Evolutionary conservation across 2,888 invertebrate genomes (phyloP).

Genomic region (Mechanitis messenoides): DNA sequence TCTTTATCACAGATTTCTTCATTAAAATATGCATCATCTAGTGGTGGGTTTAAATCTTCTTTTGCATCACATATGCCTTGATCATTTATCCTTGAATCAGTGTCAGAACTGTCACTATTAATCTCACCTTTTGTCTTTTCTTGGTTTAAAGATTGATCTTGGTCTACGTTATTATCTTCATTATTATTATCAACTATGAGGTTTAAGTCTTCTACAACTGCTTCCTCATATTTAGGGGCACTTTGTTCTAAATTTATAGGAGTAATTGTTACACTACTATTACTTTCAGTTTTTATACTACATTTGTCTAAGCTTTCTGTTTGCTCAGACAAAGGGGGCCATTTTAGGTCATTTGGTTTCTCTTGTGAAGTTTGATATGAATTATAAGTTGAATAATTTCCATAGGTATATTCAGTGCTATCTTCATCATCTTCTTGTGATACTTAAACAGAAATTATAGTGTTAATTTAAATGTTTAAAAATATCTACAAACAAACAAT

Average conservation of each 20-base stretch:
- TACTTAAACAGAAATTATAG: slow-evolving; percentile 41
- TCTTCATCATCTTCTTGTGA: slow-evolving; percentile 66
- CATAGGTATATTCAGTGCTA: slow-evolving; percentile 53
- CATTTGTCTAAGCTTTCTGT: slow-evolving; percentile 28
- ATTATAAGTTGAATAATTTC: slow-evolving; percentile 51
- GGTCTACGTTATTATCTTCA: slow-evolving; percentile 23
- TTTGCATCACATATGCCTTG: slow-evolving; percentile 10
- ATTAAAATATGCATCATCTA: slow-evolving; percentile 14
- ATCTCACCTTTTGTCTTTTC: slow-evolving; percentile 19
- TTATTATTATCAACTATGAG: slow-evolving; percentile 28
- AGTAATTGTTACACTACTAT: slow-evolving; percentile 18
- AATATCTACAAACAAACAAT: no score
- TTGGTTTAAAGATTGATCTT: slow-evolving; percentile 20
- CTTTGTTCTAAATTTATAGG: slow-evolving; percentile 15
- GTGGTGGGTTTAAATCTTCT: neutral
- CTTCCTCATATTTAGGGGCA: slow-evolving; percentile 28
- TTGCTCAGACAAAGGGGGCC: slow-evolving; percentile 23
- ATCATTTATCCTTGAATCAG: slow-evolving; percentile 26
- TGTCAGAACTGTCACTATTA: slow-evolving; percentile 22
- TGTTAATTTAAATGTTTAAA: neutral
- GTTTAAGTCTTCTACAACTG: slow-evolving; percentile 34
- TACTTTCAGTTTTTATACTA: slow-evolving; percentile 27
- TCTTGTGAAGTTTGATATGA: slow-evolving; percentile 39
- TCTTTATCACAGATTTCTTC: slow-evolving; percentile 18
- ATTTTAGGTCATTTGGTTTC: slow-evolving; percentile 26